These are phyloP conservation scores for Pseudonaja textilis DNA, from an alignment of 2,113 vertebrate genomes.

Conservation along the genomic window DNA sequence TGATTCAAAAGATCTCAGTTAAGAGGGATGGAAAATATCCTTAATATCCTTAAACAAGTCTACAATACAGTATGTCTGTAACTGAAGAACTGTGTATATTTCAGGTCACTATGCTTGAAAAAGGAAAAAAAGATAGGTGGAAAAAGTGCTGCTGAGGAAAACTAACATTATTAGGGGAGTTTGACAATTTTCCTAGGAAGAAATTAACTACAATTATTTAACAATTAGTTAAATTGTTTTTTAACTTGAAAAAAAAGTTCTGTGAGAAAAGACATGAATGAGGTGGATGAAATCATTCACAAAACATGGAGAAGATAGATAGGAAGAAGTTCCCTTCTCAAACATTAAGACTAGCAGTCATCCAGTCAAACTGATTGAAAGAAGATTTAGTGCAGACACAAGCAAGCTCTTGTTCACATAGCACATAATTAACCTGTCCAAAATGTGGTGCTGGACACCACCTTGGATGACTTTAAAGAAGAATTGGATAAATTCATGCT, in stretches of 20 bases:
- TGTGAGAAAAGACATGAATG: neutral
- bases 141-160: neutral
- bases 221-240: neutral
- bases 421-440: neutral
- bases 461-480: neutral
- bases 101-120: neutral
- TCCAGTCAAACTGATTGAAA: neutral
- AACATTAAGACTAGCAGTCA: neutral
- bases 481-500: neutral
- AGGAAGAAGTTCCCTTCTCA: neutral
- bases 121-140: neutral
- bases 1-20: neutral
- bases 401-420: neutral
- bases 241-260: neutral
- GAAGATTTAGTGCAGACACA: neutral
- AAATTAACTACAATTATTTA: neutral
- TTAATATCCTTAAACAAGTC: neutral
- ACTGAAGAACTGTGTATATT: neutral
- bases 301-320: neutral
- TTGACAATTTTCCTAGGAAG: neutral
- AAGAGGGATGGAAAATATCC: neutral
- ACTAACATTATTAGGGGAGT: neutral
- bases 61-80: neutral
- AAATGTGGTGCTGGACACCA: neutral
- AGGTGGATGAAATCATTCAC: neutral